Base-by-base conservation (phyloP, 2,797 vertebrate genomes). In the Odontamblyopus rebecca region DNA sequence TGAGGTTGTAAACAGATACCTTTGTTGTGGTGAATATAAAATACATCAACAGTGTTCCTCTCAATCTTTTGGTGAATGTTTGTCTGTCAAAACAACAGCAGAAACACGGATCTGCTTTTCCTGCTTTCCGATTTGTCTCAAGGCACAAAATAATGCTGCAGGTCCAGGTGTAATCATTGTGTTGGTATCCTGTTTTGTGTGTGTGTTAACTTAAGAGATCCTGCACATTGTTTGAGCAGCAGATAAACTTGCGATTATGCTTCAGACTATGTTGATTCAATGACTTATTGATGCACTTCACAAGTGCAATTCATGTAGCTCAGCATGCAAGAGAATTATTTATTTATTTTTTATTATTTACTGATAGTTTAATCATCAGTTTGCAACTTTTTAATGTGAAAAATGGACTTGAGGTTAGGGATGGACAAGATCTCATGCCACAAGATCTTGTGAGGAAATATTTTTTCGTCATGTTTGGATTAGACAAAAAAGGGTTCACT, bases 1-100 rank as follows among this genome's bases (percentile, higher is more conserved):
- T 69, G 51, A 35, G 69, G 67, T 82, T 75, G 53, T 78, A 73
- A 76, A 78, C 69, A 77, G 57, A 76, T 75, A 80, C 70, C 65
- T 68, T 71, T 68, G 80, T 81, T 81, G 65, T 83, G 76, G 61
- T 2, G 27, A 80, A 54, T 57, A 79, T 81, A 79, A 76, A 74
- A 76, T 78, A 73, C 75, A 83, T 75, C 72, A 74, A 84, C 74
- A 82, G 18, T 76, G 82, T 70, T 86, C 78, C 54, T 75, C 77
- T 63, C 61, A 67, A 63, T 73, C 61, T 48, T 32, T 62, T 54
- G 77, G 73, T 64, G 59, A 63, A 64, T 78, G 73, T 82, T 85
- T 84, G 68, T 51, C 65, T 80, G 70, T 38, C 72, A 66, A 75
- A 83, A 83, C 72, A 82, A 86, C 86, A 81, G 69, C 68, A 66